Evolutionary conservation across 1,140 invertebrate species (phyloP), one percentile per base, ranked within the genome.

Genomic region (Agrypnia vestita): DNA sequence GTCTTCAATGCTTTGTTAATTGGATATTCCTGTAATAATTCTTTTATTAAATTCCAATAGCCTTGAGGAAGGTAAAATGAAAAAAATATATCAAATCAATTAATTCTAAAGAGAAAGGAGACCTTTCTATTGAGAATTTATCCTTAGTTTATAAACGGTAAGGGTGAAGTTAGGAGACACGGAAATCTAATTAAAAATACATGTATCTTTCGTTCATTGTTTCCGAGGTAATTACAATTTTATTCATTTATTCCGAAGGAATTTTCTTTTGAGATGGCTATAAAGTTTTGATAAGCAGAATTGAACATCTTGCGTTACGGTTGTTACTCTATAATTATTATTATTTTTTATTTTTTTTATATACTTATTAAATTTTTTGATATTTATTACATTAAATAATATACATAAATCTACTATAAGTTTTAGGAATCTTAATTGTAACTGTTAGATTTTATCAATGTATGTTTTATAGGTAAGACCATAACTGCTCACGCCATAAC

Each of bases 151-250:
- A 67, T 67, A 12, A 8, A 56, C n/a, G n/a, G n/a, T 56, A 0
- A 8, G 17, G 53, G 17, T 17, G 17, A 15, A 17, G 17, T 15
- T 56, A 56, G 53, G 7, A 17, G 7, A 62, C 59, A 25, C 3
- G 59, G 25, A 62, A 71, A 71, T 71, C 67, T 71, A 71, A 49
- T 71, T 71, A 71, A 71, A 71, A 71, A 71, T 71, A 71, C 19
- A 71, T 15, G 46, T 49, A 71, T 71, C 15, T 71, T 62, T 9
- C 25, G 1, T 13, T 51, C 11, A 51, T 51, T 13, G n/a, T 9
- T 51, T 13, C 3, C 1, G 49, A 3, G n/a, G n/a, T 51, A 4
- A 51, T 51, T 13, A 51, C 1, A 51, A 4, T 51, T 15, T 12
- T 51, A 9, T 13, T 51, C 11, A 51, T 13, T 13, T 4, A 51